These are phyloP conservation scores for Saxicola maurus DNA, from an alignment of 2,797 vertebrate genomes.

Conservation along the genomic window DNA sequence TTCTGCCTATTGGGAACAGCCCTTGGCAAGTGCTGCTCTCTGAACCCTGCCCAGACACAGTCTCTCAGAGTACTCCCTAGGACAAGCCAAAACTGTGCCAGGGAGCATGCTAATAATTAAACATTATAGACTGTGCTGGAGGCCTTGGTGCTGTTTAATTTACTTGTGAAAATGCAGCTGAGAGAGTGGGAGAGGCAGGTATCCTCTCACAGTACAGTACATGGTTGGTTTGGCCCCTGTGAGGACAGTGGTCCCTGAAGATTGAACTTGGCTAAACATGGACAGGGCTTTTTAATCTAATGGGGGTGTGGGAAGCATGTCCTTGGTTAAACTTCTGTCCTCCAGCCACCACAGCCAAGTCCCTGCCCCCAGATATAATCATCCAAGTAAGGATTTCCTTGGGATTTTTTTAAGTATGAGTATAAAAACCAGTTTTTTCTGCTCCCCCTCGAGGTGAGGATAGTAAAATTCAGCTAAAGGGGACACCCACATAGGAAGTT, in stretches of 20 bases:
- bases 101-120: conserved; percentile 44
- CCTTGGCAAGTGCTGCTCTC: conserved; percentile 46
- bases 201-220: background rate
- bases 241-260: background rate
- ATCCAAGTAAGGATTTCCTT: background rate
- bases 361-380: background rate
- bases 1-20: conserved; percentile 48
- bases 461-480: background rate
- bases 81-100: conserved; percentile 36
- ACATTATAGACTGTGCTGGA: background rate
- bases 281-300: background rate
- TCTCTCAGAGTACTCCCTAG: background rate
- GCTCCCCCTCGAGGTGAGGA: background rate
- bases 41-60: conserved; percentile 42
- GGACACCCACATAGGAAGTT: background rate
- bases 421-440: background rate
- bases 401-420: background rate
- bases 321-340: conserved; percentile 26
- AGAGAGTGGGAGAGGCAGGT: background rate
- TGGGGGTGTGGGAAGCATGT: background rate
- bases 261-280: background rate
- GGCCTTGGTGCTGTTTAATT: background rate
- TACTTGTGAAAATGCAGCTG: background rate
- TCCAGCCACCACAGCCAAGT: background rate
- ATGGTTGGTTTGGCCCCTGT: fast-evolving